Evolutionary conservation across 2,888 invertebrate genomes (phyloP).

Genomic region (Isoperla grammatica): DNA sequence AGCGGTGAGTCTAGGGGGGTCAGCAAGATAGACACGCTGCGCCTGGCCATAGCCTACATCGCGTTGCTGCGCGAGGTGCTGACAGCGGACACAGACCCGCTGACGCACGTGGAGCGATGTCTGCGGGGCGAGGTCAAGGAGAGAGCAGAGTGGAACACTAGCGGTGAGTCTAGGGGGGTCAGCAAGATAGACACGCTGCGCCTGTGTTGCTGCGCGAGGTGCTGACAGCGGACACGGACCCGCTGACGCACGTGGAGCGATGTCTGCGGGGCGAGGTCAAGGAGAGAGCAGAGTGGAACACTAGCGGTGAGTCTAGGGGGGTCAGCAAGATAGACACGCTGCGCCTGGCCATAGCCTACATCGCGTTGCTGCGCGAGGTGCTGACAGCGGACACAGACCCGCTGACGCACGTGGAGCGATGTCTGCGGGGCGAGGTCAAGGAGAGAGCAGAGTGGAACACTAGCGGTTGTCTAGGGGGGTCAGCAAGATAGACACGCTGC

Average conservation of each 20-base stretch:
- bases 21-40: constrained; percentile 96
- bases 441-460: too few species aligned
- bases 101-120: constrained; percentile 90
- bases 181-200: constrained; percentile 98
- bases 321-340: constrained; percentile 98
- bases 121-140: constrained; percentile 85
- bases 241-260: constrained; percentile 88
- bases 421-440: constrained; percentile 83
- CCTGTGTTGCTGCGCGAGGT: constrained; percentile 86
- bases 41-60: constrained; percentile 96
- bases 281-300: constrained; percentile 91
- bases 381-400: constrained; percentile 86
- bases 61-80: constrained; percentile 85
- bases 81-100: constrained; percentile 82
- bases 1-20: constrained; percentile 91
- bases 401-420: constrained; percentile 87
- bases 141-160: constrained; percentile 92
- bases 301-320: constrained; percentile 89
- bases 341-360: constrained; percentile 94
- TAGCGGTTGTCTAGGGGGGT: too few species aligned
- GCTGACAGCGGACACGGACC: constrained; percentile 82
- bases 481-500: constrained; percentile 96
- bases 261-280: constrained; percentile 86
- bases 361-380: constrained; percentile 85
- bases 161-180: constrained; percentile 87